Evolutionary conservation across 2,797 vertebrate genomes (phyloP), one percentile per base, ranked within the genome.

Genomic region (Leptodactylus fallax): DNA sequence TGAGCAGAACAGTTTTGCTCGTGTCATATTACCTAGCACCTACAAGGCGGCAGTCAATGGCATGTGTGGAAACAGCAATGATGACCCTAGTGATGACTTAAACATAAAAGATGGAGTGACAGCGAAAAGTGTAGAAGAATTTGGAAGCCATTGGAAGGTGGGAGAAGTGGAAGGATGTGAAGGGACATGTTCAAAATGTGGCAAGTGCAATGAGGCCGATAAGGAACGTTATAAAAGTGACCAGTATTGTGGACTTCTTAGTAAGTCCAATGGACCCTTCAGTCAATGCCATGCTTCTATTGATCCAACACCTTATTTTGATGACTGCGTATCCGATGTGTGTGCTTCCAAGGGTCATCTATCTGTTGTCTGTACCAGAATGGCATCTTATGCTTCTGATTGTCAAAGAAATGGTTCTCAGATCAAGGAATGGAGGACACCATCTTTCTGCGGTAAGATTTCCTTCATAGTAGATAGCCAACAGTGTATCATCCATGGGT

Each of bases 381-480:
- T 95, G 49, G 90, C 92, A 7, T 69, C 93, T 77, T 95, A 94
- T 0, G 91, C 92, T 72, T 90, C 91, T 11, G 92, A 91, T 86
- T 96, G 95, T 85, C 95, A 95, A 90, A 93, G 91, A 12, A 91
- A 91, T 51, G 92, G 92, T 19, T 90, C 92, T 47, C 87, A 89
- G 12, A 63, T 95, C 6, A 82, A 77, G 2, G 91, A 94, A 0
- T 95, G 95, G 94, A 93, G 94, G 45, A 92, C 51, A 8, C 91
- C 93, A 0, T 91, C 92, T 27, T 95, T 96, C 90, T 95, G 94
- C 90, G 90, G 94, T 95, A 87, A 77, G 74, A 53, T 23, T 65
- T 23, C 17, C 3, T n/a, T 5, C 56, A 58, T 17, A 17, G 56
- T 58, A 11, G 14, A 17, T 58, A 58, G 12, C 56, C 56, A 58